phyloP scores from a whole-genome alignment of 2,888 invertebrate genomes.

The Idaea biselata region DNA sequence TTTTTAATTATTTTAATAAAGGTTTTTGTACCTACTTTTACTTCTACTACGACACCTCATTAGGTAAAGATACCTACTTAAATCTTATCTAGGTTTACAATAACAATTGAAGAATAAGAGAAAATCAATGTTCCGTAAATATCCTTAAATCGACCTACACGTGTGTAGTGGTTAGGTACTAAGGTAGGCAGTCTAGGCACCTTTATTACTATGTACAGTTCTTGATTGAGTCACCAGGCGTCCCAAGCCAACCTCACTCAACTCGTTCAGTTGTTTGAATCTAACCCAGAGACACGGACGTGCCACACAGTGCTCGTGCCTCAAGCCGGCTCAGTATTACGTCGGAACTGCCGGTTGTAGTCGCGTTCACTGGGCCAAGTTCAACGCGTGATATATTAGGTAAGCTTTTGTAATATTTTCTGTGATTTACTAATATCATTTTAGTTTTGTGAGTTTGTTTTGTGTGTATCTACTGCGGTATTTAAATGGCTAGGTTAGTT shows the following conservation, averaged over 20 bases:
- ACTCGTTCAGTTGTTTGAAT: not conserved
- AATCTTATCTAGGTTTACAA: too few relatives aligned
- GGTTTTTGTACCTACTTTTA: too few relatives aligned
- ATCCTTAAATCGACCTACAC: too few relatives aligned
- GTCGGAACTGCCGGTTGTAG: conserved; percentile 28
- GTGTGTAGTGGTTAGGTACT: too few relatives aligned
- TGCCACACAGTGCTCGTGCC: conserved; percentile 8
- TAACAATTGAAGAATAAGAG: too few relatives aligned
- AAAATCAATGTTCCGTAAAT: too few relatives aligned
- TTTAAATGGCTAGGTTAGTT: not conserved
- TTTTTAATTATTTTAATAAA: too few relatives aligned
- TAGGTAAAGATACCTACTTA: too few relatives aligned
- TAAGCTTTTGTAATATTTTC: not conserved
- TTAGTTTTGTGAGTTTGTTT: not conserved
- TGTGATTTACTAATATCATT: not conserved
- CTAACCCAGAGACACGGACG: conserved; percentile 14
- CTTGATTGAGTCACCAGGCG: not conserved
- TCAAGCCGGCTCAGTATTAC: conserved; percentile 7
- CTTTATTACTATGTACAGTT: not conserved
- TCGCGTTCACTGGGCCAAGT: conserved; percentile 41
- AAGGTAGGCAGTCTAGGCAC: not conserved
- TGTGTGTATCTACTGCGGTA: not conserved
- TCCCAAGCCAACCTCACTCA: not conserved
- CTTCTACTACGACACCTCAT: too few relatives aligned
- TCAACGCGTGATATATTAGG: conserved; percentile 25